phyloP scores from a whole-genome alignment of 2,888 invertebrate genomes.

The Augiades crinisus region DNA sequence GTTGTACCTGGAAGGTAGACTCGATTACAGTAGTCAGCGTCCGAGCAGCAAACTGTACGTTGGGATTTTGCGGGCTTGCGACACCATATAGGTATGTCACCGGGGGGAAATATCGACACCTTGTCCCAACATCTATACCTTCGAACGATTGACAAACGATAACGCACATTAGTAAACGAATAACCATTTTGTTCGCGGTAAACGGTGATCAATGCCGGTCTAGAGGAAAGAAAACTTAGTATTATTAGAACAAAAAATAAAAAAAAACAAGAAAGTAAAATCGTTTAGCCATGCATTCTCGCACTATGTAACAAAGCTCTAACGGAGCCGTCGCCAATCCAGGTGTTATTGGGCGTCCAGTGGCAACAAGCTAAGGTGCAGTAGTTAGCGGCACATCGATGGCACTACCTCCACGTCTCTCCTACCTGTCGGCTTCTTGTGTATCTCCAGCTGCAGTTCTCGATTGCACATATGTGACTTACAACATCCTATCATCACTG shows the following conservation, averaged over 20 bases:
- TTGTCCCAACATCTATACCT: conserved; percentile 83
- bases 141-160: conserved; percentile 44
- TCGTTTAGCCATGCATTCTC: conserved; percentile 65
- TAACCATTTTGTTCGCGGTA: conserved; percentile 36
- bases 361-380: conserved; percentile 43
- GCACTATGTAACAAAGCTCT: conserved; percentile 58
- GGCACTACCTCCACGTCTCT: conserved; percentile 51
- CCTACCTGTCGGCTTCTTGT: conserved; percentile 86
- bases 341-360: conserved; percentile 28
- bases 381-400: conserved; percentile 54
- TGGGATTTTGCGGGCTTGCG: conserved; percentile 57
- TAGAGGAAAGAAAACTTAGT: conserved; percentile 63
- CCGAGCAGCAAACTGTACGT: conserved; percentile 80
- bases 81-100: conserved; percentile 83
- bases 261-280: conserved; percentile 39
- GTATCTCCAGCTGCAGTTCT: conserved; percentile 85
- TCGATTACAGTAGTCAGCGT: conserved; percentile 87
- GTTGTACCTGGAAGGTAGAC: conserved; percentile 60
- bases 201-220: conserved; percentile 76
- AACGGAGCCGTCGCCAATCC: conserved; percentile 29
- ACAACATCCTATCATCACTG: conserved; percentile 92
- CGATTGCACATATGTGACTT: conserved; percentile 88
- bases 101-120: conserved; percentile 81
- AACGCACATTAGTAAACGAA: conserved; percentile 51
- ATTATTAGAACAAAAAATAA: conserved; percentile 57